A percentile compares a stretch with the other conserved stretches of the same genome.
phyloP scores from a whole-genome alignment of 2,113 vertebrate genomes.

The Pelecanoides urinatrix region DNA sequence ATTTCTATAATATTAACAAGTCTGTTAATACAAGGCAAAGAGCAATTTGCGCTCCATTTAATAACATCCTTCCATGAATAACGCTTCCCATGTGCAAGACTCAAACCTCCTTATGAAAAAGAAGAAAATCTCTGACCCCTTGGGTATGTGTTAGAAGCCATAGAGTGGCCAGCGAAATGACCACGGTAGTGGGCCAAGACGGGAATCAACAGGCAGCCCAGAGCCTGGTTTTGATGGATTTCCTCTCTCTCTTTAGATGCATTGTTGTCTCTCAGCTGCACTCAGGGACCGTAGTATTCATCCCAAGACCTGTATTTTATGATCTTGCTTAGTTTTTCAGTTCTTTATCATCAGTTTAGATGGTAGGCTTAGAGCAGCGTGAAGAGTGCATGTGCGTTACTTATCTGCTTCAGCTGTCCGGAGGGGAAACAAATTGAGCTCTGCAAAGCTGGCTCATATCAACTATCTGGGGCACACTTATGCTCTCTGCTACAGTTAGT shows the following conservation, averaged over 20 bases:
- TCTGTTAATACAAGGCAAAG: neutral
- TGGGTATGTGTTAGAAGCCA: neutral
- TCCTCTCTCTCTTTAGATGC: neutral
- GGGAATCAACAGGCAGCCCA: neutral
- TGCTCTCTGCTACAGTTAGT: fast-evolving
- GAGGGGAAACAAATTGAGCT: neutral
- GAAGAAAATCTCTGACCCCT: neutral
- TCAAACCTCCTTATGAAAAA: neutral
- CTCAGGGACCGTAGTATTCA: neutral
- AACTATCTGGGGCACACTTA: neutral
- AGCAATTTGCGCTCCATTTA: neutral
- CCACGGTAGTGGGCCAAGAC: neutral
- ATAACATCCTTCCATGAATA: neutral
- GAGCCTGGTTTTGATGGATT: neutral
- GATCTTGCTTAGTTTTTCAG: neutral
- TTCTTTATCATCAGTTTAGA: neutral
- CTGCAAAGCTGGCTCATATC: neutral
- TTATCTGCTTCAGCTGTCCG: neutral
- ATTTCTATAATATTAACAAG: neutral
- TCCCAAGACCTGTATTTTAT: neutral
- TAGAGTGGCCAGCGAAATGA: neutral
- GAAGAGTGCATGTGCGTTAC: neutral
- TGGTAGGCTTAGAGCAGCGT: neutral
- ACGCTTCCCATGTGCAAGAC: neutral
- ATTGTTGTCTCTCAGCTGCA: neutral